Conservation (phyloP, 2,888 invertebrate species). For the Oligia fasciuncula region DNA sequence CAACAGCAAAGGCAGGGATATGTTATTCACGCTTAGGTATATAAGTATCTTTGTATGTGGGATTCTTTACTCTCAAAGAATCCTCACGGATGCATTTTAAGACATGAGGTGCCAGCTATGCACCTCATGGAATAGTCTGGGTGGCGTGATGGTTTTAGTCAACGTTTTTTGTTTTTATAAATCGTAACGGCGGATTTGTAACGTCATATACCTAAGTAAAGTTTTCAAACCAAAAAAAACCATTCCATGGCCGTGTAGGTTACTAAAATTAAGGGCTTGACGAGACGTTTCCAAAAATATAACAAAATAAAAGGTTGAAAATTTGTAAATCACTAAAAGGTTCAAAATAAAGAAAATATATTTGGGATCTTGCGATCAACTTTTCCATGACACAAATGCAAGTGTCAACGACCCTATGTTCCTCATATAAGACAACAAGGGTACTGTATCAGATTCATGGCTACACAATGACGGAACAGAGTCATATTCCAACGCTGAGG, state of each 20-base stretch:
- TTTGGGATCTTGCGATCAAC: background rate
- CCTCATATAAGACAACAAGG: background rate
- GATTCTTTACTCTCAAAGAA: too few species aligned
- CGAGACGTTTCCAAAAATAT: background rate
- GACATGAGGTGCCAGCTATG: too few species aligned
- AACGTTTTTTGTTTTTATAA: background rate
- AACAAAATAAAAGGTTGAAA: background rate
- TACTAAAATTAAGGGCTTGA: background rate
- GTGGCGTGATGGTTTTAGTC: background rate
- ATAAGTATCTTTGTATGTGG: too few species aligned
- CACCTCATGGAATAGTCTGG: too few species aligned
- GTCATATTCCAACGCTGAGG: background rate
- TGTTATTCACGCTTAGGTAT: too few species aligned
- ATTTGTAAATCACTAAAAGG: background rate
- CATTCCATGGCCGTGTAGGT: too few species aligned
- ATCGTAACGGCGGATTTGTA: background rate
- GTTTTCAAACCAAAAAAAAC: background rate
- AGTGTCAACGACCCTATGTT: background rate
- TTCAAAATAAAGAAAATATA: background rate
- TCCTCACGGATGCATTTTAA: too few species aligned
- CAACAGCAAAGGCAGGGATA: background rate
- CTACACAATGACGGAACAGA: background rate
- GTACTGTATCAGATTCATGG: background rate
- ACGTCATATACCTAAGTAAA: too few species aligned
- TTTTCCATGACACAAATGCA: background rate